Evolutionary conservation across 2,888 invertebrate genomes (phyloP).

Genomic region (Dasypogon diadema): DNA sequence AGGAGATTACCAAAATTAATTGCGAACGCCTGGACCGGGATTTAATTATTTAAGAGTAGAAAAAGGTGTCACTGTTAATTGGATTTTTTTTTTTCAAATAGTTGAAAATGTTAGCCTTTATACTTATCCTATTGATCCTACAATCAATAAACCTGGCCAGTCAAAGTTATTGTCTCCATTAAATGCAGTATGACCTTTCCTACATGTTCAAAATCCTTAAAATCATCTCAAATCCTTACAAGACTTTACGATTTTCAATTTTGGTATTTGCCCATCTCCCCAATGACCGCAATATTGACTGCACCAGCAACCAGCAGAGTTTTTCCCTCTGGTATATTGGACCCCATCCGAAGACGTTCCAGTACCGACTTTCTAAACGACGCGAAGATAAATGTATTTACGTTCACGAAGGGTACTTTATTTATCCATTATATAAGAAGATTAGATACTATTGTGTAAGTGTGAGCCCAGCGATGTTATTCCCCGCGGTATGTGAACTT

Average conservation of each 20-base stretch:
- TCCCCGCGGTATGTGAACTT: constrained; percentile 52
- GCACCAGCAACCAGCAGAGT: constrained; percentile 19
- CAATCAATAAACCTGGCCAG: not conserved
- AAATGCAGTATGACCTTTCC: too few species aligned
- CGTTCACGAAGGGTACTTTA: constrained; percentile 46
- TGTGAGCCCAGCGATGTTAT: constrained; percentile 16
- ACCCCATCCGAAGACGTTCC: constrained; percentile 16
- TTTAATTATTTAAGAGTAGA: constrained; percentile 34
- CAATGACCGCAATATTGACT: constrained; percentile 48
- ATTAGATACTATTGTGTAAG: constrained; percentile 50
- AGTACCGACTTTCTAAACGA: constrained; percentile 33
- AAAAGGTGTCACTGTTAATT: not conserved
- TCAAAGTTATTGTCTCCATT: too few species aligned
- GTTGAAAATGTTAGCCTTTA: not conserved
- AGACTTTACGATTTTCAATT: constrained; percentile 49
- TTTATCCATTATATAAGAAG: constrained; percentile 52
- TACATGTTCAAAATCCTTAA: too few species aligned
- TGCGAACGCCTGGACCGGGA: constrained; percentile 28
- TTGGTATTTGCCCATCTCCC: constrained; percentile 18
- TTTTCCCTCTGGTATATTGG: not conserved
- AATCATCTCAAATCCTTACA: too few species aligned
- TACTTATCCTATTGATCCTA: not conserved
- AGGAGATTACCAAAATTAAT: constrained; percentile 48
- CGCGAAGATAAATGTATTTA: constrained; percentile 50
- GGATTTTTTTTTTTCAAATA: not conserved